Base-by-base conservation (phyloP, 2,113 vertebrate species). In the Theristicus caerulescens region DNA sequence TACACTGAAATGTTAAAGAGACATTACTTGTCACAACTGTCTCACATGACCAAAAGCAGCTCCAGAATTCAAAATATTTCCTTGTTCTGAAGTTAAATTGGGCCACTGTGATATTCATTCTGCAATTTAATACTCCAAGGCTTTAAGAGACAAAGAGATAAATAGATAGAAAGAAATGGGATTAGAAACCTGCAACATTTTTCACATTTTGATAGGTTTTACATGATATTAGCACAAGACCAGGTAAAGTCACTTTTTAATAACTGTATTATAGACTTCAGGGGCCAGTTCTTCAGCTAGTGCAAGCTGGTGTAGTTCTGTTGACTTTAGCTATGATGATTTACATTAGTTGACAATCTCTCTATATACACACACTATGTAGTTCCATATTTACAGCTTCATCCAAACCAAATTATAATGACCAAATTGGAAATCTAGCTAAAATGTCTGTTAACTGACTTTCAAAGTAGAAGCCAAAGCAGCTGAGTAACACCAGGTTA, bases 11-110 rank as follows among this genome's bases (percentile, higher is more conserved):
- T 44, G 83, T 92, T 96, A 77, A 96, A 97, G 96, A 97, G 94
- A 97, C 84, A 78, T 96, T 94, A 88, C 73, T 95, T 90, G 85
- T 91, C 1, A 4, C 64, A 93, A 93, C 91, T 59, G 92, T 97
- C 96, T 98, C 97, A 61, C 80, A 89, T 96, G 94, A 97, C 96
- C 91, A 36, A n/a, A 65, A 88, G 92, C 92, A 96, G 90, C 69
- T 97, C 81, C 95, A 98, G 97, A 98, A 98, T 98, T 84, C 96
- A 94, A 98, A 98, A 97, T 96, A 98, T 98, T 98, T 98, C 95
- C 98, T 98, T 92, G 89, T 96, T 97, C 95, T 97, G 31, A n/a
- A 95, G 96, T 98, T 98, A 97, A 98, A 97, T 94, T 80, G 86
- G 95, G 96, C 94, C 94, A 95, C 84, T 34, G 19, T 92, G 96